Evolutionary conservation across 2,113 vertebrate species (phyloP).

Genomic region (Myiozetetes cayanensis): DNA sequence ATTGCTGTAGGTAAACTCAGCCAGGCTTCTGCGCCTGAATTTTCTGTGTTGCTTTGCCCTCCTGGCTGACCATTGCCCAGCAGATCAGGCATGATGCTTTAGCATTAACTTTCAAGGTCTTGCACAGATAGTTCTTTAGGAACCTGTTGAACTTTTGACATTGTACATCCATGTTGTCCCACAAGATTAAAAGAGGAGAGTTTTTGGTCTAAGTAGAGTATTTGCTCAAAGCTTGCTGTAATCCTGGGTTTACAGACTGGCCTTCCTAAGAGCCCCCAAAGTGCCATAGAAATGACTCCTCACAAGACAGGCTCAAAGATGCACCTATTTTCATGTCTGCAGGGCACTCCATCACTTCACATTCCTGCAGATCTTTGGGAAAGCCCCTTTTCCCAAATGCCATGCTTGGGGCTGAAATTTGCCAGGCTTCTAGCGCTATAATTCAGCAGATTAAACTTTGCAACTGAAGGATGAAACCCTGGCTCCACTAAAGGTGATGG

Average conservation of each 20-base stretch:
- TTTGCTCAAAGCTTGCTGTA: conserved; percentile 23
- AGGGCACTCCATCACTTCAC: not conserved
- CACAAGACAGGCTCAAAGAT: not conserved
- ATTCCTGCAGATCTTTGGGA: not conserved
- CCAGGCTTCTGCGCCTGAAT: not conserved
- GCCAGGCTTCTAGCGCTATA: not conserved
- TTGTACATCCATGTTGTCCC: not conserved
- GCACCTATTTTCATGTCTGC: not conserved
- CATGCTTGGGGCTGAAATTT: not conserved
- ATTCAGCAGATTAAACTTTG: not conserved
- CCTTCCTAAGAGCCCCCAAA: not conserved
- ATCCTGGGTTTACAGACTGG: not conserved
- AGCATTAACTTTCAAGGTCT: conserved; percentile 50
- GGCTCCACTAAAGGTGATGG: not conserved
- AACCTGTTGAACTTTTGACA: conserved; percentile 4
- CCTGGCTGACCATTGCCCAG: not conserved
- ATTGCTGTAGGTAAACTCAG: not conserved
- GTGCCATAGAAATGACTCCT: not conserved
- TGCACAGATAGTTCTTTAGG: not conserved
- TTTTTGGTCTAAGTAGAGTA: not conserved
- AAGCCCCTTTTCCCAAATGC: not conserved
- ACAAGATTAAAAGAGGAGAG: not conserved
- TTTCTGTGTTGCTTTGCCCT: not conserved
- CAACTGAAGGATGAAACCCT: not conserved
- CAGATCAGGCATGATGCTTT: not conserved